Evolutionary conservation across 2,797 vertebrate species (phyloP), one percentile per base, ranked within the genome.

Genomic region (Peromyscus eremicus): DNA sequence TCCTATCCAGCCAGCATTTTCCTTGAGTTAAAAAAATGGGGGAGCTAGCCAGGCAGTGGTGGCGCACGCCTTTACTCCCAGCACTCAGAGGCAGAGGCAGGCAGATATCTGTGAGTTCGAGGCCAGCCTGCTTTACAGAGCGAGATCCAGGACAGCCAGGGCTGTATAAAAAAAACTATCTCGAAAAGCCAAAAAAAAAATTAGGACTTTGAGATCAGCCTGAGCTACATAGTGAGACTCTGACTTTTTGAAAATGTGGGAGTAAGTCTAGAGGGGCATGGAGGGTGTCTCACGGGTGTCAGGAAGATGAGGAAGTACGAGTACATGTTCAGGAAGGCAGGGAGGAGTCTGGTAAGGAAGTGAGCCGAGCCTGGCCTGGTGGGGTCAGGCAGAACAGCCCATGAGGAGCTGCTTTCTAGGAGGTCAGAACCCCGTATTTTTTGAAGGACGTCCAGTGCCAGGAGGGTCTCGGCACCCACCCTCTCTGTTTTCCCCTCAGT

Each of bases 401-500:
- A 2, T 2, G 5, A 55, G 29, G 19, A 3, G 6, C 46, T 6
- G 32, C 71, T 64, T 92, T 73, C 40, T 60, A 6, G 17, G n/a
- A 49, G 29, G 5, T 29, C 0, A 32, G 21, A 29, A 14, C 37
- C 29, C 85, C 0, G 8, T 10, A 9, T 1, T 23, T 23, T 27
- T 70, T 37, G 17, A 10, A 13, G 17, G 34, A 6, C 4, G 2
- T n/a, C 49, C 12, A 40, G 27, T n/a, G 5, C 27, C 0, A 0
- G 17, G 1, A 68, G 66, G 10, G 46, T 75, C 75, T 82, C 32
- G 87, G 34, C 82, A 32, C 19, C 49, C 9, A 0, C 27, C 37
- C 10, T 13, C 57, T 43, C 70, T 88, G 52, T 23, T 16, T 40
- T 16, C 34, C 13, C 64, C 25, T 40, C 97, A 99, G 99, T 99